Evolutionary conservation across 2,888 invertebrate genomes (phyloP), one percentile per base, ranked within the genome.

Genomic region (Melipona bicolor): DNA sequence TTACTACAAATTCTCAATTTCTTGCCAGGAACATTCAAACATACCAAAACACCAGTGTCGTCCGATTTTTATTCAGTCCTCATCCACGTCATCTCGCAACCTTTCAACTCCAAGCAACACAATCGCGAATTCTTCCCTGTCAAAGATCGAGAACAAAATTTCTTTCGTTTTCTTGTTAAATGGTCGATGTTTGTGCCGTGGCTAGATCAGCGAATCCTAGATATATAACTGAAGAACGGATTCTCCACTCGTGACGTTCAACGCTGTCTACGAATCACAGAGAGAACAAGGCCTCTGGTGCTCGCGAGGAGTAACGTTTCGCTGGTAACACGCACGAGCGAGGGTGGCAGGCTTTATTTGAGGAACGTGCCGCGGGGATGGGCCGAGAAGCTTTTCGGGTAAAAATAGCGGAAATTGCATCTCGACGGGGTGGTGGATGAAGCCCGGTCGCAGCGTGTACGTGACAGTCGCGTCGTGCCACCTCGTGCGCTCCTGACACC

Each of bases 341-440:
- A 70, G 83, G 81, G 77, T 83, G 90, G 90, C 88, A 70, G 90
- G 91, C 91, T 93, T 93, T 94, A 94, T 94, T 94, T 94, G 94
- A 93, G 91, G 92, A 94, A 94, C 94, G 94, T 94, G 94, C 92
- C 91, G 88, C 89, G 89, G 91, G 92, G 91, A 92, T 91, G 90
- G 87, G 91, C 91, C 90, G 92, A 91, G 93, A 91, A 94, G 94
- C 93, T 94, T 94, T 94, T 93, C 92, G 91, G 91, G 92, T 94
- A 94, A 94, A 94, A 94, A 94, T 94, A 94, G 93, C 93, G 94
- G 94, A 94, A 94, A 94, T 94, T 94, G 93, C 94, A 94, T 93
- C 87, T 92, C 92, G 85, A 85, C 85, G 87, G 89, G 89, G 88
- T 85, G 89, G 89, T 89, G 91, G 90, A 92, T 92, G 92, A 91